phyloP scores from a whole-genome alignment of 2,113 vertebrate genomes.

The Turnix velox region DNA sequence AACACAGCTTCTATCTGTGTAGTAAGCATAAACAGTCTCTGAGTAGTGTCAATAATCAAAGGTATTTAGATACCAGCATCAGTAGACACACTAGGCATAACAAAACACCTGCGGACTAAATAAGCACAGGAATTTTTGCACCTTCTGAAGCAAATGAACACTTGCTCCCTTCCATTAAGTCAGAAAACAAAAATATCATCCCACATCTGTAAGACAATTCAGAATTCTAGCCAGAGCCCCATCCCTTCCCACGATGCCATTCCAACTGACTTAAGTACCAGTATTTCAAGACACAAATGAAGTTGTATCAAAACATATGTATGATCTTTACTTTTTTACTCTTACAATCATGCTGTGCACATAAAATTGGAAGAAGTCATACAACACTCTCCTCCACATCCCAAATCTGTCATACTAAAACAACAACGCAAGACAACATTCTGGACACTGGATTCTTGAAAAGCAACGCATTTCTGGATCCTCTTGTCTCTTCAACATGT shows the following conservation, averaged over 20 bases:
- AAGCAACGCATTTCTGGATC: neutral
- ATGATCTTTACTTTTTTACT: neutral
- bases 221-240: neutral
- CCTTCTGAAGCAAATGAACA: neutral
- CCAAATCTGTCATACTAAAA: neutral
- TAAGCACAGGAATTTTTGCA: neutral
- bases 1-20: neutral
- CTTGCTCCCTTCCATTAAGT: neutral
- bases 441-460: neutral
- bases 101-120: neutral
- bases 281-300: neutral
- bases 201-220: neutral
- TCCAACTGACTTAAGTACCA: neutral
- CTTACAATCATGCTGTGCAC: neutral
- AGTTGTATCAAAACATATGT: neutral
- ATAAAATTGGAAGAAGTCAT: neutral
- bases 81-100: neutral
- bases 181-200: neutral
- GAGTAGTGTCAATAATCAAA: accelerated
- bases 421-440: neutral
- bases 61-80: neutral
- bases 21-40: neutral
- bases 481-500: neutral
- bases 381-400: neutral
- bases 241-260: neutral